A percentile compares a stretch with the other conserved stretches of the same genome.
Conservation (phyloP, 2,888 invertebrate species). For the Drosophila testacea region DNA sequence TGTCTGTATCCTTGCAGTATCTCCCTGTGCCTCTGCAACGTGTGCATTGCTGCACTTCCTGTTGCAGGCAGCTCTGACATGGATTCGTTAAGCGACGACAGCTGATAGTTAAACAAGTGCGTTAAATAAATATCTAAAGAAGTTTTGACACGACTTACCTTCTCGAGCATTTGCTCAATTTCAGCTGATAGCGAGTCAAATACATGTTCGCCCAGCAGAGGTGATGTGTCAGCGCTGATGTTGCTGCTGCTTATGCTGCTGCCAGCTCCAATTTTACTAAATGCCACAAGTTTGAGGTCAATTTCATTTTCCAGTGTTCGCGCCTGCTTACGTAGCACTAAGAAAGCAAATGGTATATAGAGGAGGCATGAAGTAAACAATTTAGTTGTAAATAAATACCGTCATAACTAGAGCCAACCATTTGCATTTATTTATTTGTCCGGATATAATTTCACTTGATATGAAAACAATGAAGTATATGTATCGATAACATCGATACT, state of each 20-base stretch:
- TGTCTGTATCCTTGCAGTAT: slow-evolving; percentile 97
- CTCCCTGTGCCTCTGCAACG: slow-evolving; percentile 97
- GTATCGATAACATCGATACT: neutral
- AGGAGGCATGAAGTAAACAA: neutral
- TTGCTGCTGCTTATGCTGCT: slow-evolving; percentile 85
- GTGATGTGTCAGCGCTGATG: slow-evolving; percentile 89
- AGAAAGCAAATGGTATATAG: neutral
- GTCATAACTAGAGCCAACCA: slow-evolving; percentile 82
- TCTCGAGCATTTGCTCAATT: slow-evolving; percentile 93
- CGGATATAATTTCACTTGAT: slow-evolving; percentile 31
- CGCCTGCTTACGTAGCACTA: slow-evolving; percentile 95
- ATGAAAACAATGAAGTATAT: slow-evolving; percentile 31
- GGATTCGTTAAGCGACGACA: slow-evolving; percentile 92
- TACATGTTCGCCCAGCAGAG: slow-evolving; percentile 95
- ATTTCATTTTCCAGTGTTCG: slow-evolving; percentile 97
- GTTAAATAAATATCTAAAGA: slow-evolving; percentile 1
- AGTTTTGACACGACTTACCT: slow-evolving; percentile 86
- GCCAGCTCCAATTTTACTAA: slow-evolving; percentile 96
- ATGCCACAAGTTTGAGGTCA: slow-evolving; percentile 96
- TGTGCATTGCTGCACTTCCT: slow-evolving; percentile 95
- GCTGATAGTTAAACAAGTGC: slow-evolving; percentile 85
- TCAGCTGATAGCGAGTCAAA: slow-evolving; percentile 97
- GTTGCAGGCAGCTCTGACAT: slow-evolving; percentile 93
- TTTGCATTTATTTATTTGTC: slow-evolving; percentile 68
- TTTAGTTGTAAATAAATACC: slow-evolving; percentile 54